These are phyloP conservation scores for Ditula angustiorana DNA, from an alignment of 2,888 invertebrate genomes.

Conservation along the genomic window DNA sequence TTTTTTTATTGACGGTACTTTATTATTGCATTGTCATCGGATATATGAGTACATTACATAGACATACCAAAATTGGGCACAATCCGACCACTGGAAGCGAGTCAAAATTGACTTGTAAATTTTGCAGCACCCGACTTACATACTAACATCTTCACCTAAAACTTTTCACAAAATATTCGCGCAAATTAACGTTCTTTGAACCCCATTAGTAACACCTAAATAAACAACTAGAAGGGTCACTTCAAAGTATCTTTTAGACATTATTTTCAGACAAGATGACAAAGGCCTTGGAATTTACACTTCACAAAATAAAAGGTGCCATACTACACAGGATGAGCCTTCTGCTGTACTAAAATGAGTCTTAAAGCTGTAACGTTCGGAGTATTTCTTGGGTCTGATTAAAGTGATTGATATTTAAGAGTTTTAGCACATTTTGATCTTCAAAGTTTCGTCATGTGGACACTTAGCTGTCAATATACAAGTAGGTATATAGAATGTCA, in stretches of 20 bases:
- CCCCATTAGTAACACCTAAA: slow-evolving; percentile 42
- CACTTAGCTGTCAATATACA: too few species aligned
- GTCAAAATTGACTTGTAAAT: too few species aligned
- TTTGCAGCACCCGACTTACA: too few species aligned
- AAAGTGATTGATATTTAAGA: too few species aligned
- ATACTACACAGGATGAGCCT: background rate
- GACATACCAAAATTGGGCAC: too few species aligned
- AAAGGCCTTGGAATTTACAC: slow-evolving; percentile 9
- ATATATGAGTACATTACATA: too few species aligned
- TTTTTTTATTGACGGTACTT: too few species aligned
- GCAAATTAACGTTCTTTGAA: slow-evolving; percentile 11
- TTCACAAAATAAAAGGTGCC: slow-evolving; percentile 15
- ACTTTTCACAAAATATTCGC: background rate
- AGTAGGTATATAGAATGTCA: too few species aligned
- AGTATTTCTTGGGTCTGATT: background rate
- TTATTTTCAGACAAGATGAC: slow-evolving; percentile 22
- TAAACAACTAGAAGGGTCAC: slow-evolving; percentile 39
- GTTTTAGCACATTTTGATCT: too few species aligned
- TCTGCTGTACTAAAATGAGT: background rate
- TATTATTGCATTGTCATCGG: too few species aligned
- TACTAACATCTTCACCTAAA: background rate
- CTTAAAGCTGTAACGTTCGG: background rate
- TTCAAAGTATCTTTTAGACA: slow-evolving; percentile 38
- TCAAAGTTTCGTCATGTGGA: too few species aligned
- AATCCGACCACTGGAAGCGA: too few species aligned